Evolutionary conservation across 2,888 invertebrate genomes (phyloP), one percentile per base, ranked within the genome.

Genomic region (Oxyteleia sp.): DNA sequence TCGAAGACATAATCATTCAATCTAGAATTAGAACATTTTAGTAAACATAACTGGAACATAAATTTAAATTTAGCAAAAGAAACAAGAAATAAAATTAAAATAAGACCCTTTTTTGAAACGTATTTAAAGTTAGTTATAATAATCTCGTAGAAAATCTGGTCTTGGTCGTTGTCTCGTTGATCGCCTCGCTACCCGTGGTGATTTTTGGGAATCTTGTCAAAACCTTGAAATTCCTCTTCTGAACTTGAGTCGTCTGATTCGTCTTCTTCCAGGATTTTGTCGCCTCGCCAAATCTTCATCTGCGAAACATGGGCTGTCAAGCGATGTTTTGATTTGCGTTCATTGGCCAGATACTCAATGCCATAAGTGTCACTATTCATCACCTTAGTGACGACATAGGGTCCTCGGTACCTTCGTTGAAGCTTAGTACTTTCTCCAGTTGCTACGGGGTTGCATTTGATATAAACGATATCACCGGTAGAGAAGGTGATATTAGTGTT

Each of bases 271-370:
- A 35, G 16, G 0, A 1, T 16, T 11, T 35, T 29, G 53, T 53
- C 16, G 16, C 43, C 61, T 10, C 63, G 29, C 61, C 69, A 75
- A 29, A 82, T 59, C 32, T 76, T 76, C 43, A 82, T 38, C 13
- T 82, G 82, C 7, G 64, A 57, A 4, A 71, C 82, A 16, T 82
- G 59, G 10, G 71, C 71, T 11, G 71, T 82, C 4, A 47, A 10
- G 4, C 32, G 47, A 45, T 32, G 11, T 15, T 11, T 29, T 7
- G 29, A 7, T 11, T 63, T 63, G 11, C 63, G 63, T 4, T 16
- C 32, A 4, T 29, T 47, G 2, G n/a, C 10, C 18, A 63, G 18
- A 5, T 45, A 16, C 11, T 47, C 29, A 18, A 63, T 47, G 11
- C 11, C 43, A 23, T 66, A 66, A 23, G 66, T 66, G n/a, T 66